Conservation (phyloP, 2,113 vertebrate genomes). For the Nycticorax nycticorax region DNA sequence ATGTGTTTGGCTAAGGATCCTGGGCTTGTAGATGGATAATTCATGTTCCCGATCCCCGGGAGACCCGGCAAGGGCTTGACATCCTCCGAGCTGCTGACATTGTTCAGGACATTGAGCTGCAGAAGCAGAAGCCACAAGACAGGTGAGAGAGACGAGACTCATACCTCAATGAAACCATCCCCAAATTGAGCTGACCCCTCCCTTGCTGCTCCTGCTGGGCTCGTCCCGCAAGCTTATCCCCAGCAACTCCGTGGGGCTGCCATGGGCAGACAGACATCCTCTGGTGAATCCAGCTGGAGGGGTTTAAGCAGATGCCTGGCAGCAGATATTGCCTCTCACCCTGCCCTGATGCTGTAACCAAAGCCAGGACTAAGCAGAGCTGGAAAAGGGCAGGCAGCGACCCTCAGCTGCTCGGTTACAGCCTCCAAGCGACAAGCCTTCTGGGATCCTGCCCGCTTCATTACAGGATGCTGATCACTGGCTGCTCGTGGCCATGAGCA, state of each 20-base stretch:
- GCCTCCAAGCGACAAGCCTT: neutral
- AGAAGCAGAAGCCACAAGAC: neutral
- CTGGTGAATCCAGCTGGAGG: neutral
- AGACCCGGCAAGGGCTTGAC: slow-evolving; percentile 90
- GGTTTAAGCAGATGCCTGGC: neutral
- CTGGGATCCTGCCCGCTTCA: neutral
- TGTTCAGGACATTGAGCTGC: slow-evolving; percentile 89
- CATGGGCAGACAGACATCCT: neutral
- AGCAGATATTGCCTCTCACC: neutral
- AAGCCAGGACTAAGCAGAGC: neutral
- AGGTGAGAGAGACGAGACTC: neutral
- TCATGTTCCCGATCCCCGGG: slow-evolving; percentile 82
- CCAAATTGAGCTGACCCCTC: neutral
- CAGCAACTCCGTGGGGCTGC: neutral
- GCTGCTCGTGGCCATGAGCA: neutral
- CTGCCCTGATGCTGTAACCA: neutral
- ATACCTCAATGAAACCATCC: neutral
- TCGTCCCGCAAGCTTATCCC: neutral
- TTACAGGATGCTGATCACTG: neutral
- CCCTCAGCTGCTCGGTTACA: slow-evolving; percentile 21
- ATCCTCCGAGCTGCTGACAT: slow-evolving; percentile 87
- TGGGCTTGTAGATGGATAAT: slow-evolving; percentile 87
- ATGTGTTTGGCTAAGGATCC: slow-evolving; percentile 93
- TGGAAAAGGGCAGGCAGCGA: neutral
- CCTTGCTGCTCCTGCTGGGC: neutral